Percentiles rank a stretch among this genome's conserved stretches.
These are phyloP conservation scores for Microchrysa polita DNA, from an alignment of 2,888 invertebrate species.

Conservation along the genomic window DNA sequence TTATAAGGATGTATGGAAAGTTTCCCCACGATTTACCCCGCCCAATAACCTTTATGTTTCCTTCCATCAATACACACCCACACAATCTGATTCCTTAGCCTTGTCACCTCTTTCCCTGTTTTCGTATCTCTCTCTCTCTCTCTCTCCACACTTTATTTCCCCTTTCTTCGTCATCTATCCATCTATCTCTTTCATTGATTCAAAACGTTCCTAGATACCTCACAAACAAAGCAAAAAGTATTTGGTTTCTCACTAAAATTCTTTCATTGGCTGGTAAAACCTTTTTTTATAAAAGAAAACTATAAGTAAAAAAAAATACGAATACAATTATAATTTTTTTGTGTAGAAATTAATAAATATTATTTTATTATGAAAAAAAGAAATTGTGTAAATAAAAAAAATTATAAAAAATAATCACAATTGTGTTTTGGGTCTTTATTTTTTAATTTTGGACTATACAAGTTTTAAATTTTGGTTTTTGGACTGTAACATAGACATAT, in stretches of 20 bases:
- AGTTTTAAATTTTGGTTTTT: background rate
- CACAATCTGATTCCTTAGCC: background rate
- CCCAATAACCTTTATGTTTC: background rate
- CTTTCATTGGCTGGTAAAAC: constrained; percentile 61
- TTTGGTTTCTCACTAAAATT: constrained; percentile 39
- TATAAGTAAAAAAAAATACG: constrained; percentile 15
- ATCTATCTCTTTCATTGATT: too few species aligned
- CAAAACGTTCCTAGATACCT: background rate
- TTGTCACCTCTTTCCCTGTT: background rate
- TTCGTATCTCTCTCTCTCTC: background rate
- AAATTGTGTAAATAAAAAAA: constrained; percentile 39
- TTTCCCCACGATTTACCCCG: background rate
- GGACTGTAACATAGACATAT: too few species aligned
- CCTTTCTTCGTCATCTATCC: too few species aligned
- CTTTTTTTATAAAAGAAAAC: constrained; percentile 64
- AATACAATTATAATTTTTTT: constrained; percentile 32
- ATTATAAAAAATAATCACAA: constrained; percentile 18
- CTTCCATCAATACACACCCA: background rate
- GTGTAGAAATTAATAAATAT: constrained; percentile 33
- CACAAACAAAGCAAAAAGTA: background rate
- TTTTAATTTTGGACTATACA: background rate
- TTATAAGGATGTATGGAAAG: background rate
- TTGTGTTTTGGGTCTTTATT: constrained; percentile 20
- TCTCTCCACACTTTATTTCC: background rate
- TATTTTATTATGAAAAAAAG: constrained; percentile 26